Evolutionary conservation across 2,888 invertebrate species (phyloP), one percentile per base, ranked within the genome.

Genomic region (Xylocampa areola): DNA sequence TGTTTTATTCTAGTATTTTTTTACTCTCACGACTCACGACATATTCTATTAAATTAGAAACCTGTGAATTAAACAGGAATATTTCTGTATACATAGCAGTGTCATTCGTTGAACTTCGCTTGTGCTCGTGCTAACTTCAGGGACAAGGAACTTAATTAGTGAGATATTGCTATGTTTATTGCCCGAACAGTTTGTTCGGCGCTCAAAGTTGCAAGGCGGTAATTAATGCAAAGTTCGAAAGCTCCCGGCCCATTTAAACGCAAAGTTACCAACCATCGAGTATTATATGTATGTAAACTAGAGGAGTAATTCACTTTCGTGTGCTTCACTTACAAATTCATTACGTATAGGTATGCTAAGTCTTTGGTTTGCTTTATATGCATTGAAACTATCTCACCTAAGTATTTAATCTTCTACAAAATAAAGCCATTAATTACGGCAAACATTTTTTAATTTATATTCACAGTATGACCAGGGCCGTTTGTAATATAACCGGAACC

Each of bases 121-220:
- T 52, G 23, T 47, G 27, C 39, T 43, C 29, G 19, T 16, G 41
- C 59, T 30, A 64, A 63, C 49, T 69, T 70, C 37, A 57, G 53
- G n/a, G 29, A 72, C 75, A 73, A 66, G 71, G 71, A 79, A 79
- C 77, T 80, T 81, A 83, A 85, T 87, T 86, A 85, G 81, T 79
- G 78, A 80, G 79, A 81, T 85, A 86, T 85, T 82, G 83, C 76
- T 82, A 80, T 84, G 86, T 87, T 87, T 85, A 87, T 83, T 82
- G 77, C 76, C 71, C 58, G 68, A 75, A 76, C 68, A 60, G 68
- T 73, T 64, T 73, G 62, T 63, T 62, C 44, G 51, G 59, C 52
- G 57, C 62, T 30, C 53, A 51, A 73, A 73, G 77, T 75, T 76
- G 57, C 61, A 68, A 47, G 57, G 61, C 54, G 36, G 64, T 76